These are phyloP conservation scores for Ophiothrix spiculata DNA, from an alignment of 35 echinoderm and acorn worm genomes.

Conservation along the genomic window DNA sequence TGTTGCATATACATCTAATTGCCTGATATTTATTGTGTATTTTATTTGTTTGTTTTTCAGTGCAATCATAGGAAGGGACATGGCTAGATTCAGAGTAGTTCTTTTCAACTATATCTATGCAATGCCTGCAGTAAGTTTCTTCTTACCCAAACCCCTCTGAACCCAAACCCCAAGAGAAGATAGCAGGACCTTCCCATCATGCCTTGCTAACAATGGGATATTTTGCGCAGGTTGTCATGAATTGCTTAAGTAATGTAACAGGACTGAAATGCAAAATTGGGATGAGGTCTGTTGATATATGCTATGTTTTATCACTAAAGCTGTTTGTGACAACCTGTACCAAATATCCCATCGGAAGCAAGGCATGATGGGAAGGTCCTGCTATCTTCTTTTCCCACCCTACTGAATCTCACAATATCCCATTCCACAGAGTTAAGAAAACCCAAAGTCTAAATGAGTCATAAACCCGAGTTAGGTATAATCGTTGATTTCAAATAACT, in stretches of 20 bases:
- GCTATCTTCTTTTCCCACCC: too few species aligned
- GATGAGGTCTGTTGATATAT: neutral
- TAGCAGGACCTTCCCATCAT: too few species aligned
- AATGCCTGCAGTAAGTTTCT: slow-evolving; percentile 80
- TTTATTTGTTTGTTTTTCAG: slow-evolving; percentile 40
- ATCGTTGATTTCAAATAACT: too few species aligned
- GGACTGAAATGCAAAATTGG: neutral
- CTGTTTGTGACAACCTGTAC: too few species aligned
- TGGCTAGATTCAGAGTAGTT: slow-evolving; percentile 66
- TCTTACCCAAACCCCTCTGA: neutral
- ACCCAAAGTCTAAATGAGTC: too few species aligned
- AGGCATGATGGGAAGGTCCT: too few species aligned
- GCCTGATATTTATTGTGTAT: neutral
- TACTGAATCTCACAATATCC: too few species aligned
- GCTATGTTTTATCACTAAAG: neutral
- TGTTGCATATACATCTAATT: neutral
- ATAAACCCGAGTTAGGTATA: too few species aligned
- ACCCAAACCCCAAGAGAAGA: neutral
- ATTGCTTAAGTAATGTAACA: neutral
- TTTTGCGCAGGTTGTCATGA: neutral
- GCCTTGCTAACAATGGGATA: neutral
- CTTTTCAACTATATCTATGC: slow-evolving; percentile 79
- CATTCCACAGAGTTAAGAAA: too few species aligned
- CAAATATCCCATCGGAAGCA: too few species aligned
- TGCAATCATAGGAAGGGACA: slow-evolving; percentile 78